Evolutionary conservation across 2,888 invertebrate species (phyloP), one percentile per base, ranked within the genome.

Genomic region (Subacronicta megacephala): DNA sequence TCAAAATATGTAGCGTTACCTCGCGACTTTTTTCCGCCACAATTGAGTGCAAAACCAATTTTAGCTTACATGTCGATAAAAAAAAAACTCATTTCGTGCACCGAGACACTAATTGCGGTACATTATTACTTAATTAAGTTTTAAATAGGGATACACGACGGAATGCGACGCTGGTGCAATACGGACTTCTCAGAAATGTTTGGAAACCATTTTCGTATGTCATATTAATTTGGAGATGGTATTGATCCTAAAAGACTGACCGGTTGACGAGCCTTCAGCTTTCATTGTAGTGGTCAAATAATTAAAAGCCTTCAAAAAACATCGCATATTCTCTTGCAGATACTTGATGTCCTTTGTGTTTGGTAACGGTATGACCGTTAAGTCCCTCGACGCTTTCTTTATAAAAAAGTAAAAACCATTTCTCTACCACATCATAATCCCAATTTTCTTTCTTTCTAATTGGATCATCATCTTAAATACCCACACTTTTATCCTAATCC

Each of bases 91-190:
- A 17, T 9, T 3, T 15, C 37, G 37, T 41, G 36, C 52, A 52
- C 26, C 7, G 12, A 16, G 23, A 2, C 46, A 33, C 29, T 61
- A 57, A 72, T 58, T 55, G 38, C 20, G 45, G 57, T 52, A 44
- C 52, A 61, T 71, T 74, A 77, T 77, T 51, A 50, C 77, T 77
- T 72, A 72, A 77, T 77, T 74, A 77, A 61, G 56, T 60, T 62
- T 69, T 72, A 65, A 73, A 69, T 51, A 59, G 35, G 35, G 12
- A 51, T 42, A 49, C 61, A 29, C 45, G 29, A 12, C 9, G 62
- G 62, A 13, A 62, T 62, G 57, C 60, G 36, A 17, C 20, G 7
- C 49, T 51, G 12, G n/a, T n/a, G n/a, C 59, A 45, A 61, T 71
- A 45, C 44, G 9, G 7, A 3, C 16, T 73, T 73, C 71, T 45